phyloP scores from a whole-genome alignment of 35 echinoderm and acorn worm species.

The Hemicentrotus pulcherrimus region DNA sequence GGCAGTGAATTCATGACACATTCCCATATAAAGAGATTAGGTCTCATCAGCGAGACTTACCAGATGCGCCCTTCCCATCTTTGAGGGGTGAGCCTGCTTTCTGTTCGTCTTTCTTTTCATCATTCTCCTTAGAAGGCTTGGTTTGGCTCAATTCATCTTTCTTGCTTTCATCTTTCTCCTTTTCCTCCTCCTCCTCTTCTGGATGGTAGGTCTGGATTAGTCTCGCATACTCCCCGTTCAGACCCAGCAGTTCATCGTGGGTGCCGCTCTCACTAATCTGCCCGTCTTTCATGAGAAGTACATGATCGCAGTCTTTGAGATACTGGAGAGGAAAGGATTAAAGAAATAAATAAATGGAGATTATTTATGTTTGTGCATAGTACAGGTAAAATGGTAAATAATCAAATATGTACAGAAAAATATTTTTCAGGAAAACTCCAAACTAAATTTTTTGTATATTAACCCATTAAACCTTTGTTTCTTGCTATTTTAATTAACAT shows the following conservation, averaged over 20 bases:
- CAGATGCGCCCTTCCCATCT: neutral
- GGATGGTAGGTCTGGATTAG: conserved; percentile 80
- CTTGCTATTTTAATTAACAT: too few relatives aligned
- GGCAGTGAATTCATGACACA: too few relatives aligned
- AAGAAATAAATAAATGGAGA: conserved; percentile 3
- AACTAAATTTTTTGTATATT: too few relatives aligned
- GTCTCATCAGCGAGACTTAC: neutral
- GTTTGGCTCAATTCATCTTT: neutral
- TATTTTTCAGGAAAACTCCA: too few relatives aligned
- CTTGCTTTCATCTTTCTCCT: neutral
- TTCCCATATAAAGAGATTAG: too few relatives aligned
- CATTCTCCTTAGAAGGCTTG: neutral
- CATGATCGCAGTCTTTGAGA: conserved; percentile 83
- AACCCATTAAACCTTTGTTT: too few relatives aligned
- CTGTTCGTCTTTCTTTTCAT: neutral
- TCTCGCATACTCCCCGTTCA: conserved; percentile 68
- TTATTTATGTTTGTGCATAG: neutral
- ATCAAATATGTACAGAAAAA: too few relatives aligned
- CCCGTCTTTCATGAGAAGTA: conserved; percentile 76
- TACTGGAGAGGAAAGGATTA: conserved; percentile 62
- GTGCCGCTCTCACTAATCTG: conserved; percentile 76
- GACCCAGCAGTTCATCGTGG: conserved; percentile 67
- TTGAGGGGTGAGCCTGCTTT: neutral
- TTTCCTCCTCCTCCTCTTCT: conserved; percentile 52
- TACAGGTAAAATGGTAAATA: too few relatives aligned